Evolutionary conservation across 2,797 vertebrate genomes (phyloP).

Genomic region (Sebastes trivittatus): DNA sequence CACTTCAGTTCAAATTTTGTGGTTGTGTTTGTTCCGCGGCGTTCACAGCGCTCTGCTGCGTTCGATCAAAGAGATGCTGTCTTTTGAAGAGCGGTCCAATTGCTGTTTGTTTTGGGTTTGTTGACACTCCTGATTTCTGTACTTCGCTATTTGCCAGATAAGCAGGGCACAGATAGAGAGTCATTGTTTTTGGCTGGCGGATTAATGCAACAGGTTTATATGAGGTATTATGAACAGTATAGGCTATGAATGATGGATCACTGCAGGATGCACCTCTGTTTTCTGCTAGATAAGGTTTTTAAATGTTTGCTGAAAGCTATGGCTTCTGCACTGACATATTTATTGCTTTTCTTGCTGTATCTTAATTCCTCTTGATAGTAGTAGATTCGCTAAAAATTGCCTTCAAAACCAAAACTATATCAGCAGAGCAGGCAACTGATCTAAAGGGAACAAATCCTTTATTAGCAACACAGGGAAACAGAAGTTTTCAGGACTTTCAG

Average conservation of each 20-base stretch:
- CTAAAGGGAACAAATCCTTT: constrained; percentile 22
- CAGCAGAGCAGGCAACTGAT: constrained; percentile 5
- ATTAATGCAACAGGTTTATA: constrained; percentile 66
- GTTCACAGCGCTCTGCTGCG: constrained; percentile 53
- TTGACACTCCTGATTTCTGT: constrained; percentile 61
- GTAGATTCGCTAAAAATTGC: constrained; percentile 3
- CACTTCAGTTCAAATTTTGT: constrained; percentile 52
- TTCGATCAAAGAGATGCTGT: constrained; percentile 65
- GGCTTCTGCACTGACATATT: neutral
- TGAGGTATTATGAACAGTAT: constrained; percentile 38
- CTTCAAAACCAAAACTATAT: constrained; percentile 10
- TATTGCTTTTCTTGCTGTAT: constrained; percentile 6
- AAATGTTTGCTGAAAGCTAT: constrained; percentile 25
- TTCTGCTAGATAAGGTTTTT: constrained; percentile 48
- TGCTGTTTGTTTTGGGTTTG: constrained; percentile 50
- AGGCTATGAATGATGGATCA: constrained; percentile 49
- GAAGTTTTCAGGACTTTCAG: constrained; percentile 4
- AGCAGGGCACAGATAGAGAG: constrained; percentile 34
- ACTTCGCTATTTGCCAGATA: constrained; percentile 61
- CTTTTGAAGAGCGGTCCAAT: constrained; percentile 65
- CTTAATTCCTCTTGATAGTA: neutral
- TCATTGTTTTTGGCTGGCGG: constrained; percentile 45
- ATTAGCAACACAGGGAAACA: constrained; percentile 27
- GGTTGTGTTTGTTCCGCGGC: constrained; percentile 48
- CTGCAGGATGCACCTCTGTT: constrained; percentile 50